phyloP scores from a whole-genome alignment of 1,140 invertebrate species.

The Zaprionus ghesquierei region DNA sequence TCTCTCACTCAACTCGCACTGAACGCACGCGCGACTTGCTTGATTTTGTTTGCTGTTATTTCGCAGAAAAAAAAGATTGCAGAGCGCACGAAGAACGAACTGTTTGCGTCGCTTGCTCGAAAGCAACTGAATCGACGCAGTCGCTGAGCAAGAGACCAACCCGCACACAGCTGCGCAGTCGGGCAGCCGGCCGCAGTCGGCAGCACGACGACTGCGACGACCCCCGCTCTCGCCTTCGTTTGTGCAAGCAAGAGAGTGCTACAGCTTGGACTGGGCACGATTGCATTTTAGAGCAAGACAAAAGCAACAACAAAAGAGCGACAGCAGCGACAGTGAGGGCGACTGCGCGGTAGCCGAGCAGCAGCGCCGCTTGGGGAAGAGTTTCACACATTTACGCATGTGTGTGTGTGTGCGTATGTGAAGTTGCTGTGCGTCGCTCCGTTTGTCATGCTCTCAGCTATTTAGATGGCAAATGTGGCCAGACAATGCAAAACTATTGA shows the following conservation, averaged over 20 bases:
- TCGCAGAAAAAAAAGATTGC: not conserved
- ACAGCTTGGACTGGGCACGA: not conserved
- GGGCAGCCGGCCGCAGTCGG: constrained; percentile 1
- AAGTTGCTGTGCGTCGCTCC: not conserved
- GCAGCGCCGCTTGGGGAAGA: constrained; percentile 13
- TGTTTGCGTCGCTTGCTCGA: constrained; percentile 60
- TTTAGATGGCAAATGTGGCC: constrained; percentile 18
- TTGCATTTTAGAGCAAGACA: constrained; percentile 54
- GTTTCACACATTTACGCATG: constrained; percentile 12
- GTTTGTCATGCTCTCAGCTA: constrained; percentile 17
- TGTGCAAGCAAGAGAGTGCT: constrained; percentile 10
- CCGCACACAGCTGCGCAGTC: constrained; percentile 4
- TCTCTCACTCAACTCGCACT: constrained; percentile 59
- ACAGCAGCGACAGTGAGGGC: not conserved
- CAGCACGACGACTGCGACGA: constrained; percentile 2
- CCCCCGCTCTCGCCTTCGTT: not conserved
- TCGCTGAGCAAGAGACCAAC: constrained; percentile 11
- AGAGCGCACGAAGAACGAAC: constrained; percentile 46
- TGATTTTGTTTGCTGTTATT: constrained; percentile 15
- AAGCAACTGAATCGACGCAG: constrained; percentile 68
- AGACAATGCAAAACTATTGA: constrained; percentile 24
- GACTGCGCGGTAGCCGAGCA: not conserved
- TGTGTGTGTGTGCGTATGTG: not conserved
- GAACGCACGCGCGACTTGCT: constrained; percentile 64
- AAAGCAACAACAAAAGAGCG: constrained; percentile 25